A percentile compares a stretch with the other conserved stretches of the same genome.
Evolutionary conservation across 2,113 vertebrate species (phyloP).

Genomic region (Callocephalon fimbriatum): DNA sequence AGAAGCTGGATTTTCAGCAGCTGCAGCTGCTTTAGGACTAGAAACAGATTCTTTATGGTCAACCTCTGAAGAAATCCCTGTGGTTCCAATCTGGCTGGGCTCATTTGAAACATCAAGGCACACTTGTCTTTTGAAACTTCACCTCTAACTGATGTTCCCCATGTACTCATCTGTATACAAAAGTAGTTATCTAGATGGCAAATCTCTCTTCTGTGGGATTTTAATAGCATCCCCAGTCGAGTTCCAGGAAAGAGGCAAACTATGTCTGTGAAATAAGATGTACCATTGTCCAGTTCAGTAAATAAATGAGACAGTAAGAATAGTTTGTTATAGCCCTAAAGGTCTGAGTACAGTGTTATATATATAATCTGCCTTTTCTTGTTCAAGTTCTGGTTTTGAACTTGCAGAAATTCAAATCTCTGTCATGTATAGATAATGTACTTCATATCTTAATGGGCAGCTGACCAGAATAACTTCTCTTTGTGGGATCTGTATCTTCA

Average conservation of each 20-base stretch:
- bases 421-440: background rate
- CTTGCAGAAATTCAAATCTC: background rate
- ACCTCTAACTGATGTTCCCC: background rate
- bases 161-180: background rate
- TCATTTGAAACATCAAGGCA: background rate
- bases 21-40: slow-evolving; percentile 35
- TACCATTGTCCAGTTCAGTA: background rate
- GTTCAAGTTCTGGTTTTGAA: background rate
- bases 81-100: background rate
- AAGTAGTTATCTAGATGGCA: background rate
- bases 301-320: background rate
- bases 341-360: background rate
- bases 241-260: background rate
- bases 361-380: background rate
- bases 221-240: background rate
- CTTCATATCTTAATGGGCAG: background rate
- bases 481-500: background rate
- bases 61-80: slow-evolving; percentile 36
- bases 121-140: background rate
- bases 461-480: background rate
- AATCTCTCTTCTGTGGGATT: background rate
- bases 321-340: background rate
- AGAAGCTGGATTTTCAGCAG: slow-evolving; percentile 57
- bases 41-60: background rate
- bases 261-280: background rate